Base-by-base conservation (phyloP, 2,888 invertebrate genomes). In the Xylota sylvarum region DNA sequence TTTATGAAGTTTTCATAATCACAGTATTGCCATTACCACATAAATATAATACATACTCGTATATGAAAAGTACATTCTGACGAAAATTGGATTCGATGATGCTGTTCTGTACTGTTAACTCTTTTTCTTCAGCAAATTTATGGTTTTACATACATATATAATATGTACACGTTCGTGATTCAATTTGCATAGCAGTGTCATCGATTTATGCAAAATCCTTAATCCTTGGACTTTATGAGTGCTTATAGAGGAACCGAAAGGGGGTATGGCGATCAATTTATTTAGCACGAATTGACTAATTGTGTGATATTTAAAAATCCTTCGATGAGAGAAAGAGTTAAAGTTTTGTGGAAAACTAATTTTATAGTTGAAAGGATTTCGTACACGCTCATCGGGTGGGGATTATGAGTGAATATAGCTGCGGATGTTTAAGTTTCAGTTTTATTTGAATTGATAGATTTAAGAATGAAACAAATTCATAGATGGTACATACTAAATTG, bases 121-220 rank as follows among this genome's bases (percentile, higher is more conserved):
- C 37, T 9, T 52, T 27, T 46, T 19, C 19, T 17, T 14, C 17
- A 10, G 37, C 35, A 0, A n/a, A 14, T 17, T 50, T 37, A 0
- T 27, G 0, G 27, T 52, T 17, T 40, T 19, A n/a, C n/a, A n/a
- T n/a, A n/a, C n/a, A n/a, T n/a, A 14, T 35, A 14, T 19, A 40
- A 14, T 14, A 58, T 52, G 43, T 32, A 46, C 19, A 46, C 58
- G 32, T 46, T 17, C 17, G 12, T 74, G 62, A 60, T 69, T 69
- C 46, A 43, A 62, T 69, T 74, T 69, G 55, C 50, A 73, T 73
- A 62, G 64, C 19, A 65, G 40, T 48, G 50, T 46, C 80, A 74
- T 62, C 52, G 69, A 76, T 81, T 62, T 76, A 74, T 81, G 74
- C 55, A 70, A 74, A 76, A 69, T 81, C 62, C 62, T 81, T 81